phyloP scores from a whole-genome alignment of 2,113 vertebrate genomes.

The Aythya baeri region DNA sequence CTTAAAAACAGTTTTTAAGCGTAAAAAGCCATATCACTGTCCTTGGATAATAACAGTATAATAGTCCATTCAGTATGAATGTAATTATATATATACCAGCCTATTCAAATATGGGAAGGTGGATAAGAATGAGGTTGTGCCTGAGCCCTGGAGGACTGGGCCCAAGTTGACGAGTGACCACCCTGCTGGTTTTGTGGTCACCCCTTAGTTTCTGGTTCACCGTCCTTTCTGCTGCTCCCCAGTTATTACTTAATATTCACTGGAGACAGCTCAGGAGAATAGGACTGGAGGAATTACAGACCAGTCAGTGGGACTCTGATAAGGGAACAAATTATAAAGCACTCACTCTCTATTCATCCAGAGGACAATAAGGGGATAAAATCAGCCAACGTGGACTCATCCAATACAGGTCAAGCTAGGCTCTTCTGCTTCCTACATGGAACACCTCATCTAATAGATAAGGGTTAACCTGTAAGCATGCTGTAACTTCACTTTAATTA shows the following conservation, averaged over 20 bases:
- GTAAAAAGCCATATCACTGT: background rate
- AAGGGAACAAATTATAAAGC: background rate
- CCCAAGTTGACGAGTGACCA: fast-evolving
- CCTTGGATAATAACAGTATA: background rate
- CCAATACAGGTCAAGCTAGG: background rate
- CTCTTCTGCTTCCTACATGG: background rate
- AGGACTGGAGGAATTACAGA: background rate
- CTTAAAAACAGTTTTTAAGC: background rate
- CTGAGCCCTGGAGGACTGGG: background rate
- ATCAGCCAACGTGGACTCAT: background rate
- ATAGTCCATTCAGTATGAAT: background rate
- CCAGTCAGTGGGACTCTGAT: background rate
- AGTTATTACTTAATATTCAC: background rate
- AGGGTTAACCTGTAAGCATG: background rate
- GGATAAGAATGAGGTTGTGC: background rate
- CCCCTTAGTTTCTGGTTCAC: background rate
- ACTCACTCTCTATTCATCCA: background rate
- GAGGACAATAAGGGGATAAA: background rate
- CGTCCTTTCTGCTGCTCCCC: background rate
- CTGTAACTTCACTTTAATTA: background rate
- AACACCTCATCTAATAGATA: background rate
- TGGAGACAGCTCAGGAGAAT: background rate
- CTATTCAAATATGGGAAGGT: background rate
- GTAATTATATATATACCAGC: background rate
- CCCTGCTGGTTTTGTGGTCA: background rate